These are phyloP conservation scores for Phataginus tetradactyla DNA, from an alignment of 2,797 vertebrate species.

Conservation along the genomic window DNA sequence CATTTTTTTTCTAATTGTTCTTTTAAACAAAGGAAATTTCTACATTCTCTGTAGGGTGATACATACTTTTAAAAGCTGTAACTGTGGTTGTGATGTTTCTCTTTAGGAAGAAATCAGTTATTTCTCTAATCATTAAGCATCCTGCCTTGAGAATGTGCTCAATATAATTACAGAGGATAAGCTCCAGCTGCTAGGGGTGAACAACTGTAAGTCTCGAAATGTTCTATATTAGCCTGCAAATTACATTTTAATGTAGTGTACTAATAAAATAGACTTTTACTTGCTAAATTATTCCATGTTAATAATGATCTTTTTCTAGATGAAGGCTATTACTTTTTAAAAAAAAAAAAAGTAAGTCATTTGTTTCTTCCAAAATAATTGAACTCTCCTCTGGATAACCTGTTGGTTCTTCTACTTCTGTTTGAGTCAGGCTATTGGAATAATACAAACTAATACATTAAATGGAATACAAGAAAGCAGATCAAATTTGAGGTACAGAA, in stretches of 20 bases:
- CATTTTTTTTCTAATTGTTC: not conserved
- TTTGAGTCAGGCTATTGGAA: conserved; percentile 10
- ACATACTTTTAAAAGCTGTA: conserved; percentile 7
- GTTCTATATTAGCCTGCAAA: conserved; percentile 73
- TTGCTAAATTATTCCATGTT: conserved; percentile 54
- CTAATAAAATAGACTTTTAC: conserved; percentile 54
- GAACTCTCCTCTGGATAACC: conserved; percentile 22
- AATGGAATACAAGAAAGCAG: not conserved
- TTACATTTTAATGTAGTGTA: conserved; percentile 67
- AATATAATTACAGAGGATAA: conserved; percentile 22
- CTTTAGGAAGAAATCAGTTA: conserved; percentile 41
- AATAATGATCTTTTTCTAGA: conserved; percentile 50
- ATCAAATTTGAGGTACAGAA: not conserved
- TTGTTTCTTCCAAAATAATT: conserved; percentile 43
- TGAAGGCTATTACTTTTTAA: conserved; percentile 1
- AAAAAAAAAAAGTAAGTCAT: not conserved
- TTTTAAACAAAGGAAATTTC: conserved; percentile 54
- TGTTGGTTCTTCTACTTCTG: not conserved
- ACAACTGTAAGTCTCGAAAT: conserved; percentile 23
- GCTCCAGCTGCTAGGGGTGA: not conserved
- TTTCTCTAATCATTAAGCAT: conserved; percentile 43
- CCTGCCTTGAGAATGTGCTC: conserved; percentile 14
- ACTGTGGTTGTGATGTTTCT: conserved; percentile 38
- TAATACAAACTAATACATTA: too few species aligned
- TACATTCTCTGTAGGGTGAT: not conserved